These are phyloP conservation scores for Platysteira castanea DNA, from an alignment of 2,113 vertebrate genomes.

Conservation along the genomic window DNA sequence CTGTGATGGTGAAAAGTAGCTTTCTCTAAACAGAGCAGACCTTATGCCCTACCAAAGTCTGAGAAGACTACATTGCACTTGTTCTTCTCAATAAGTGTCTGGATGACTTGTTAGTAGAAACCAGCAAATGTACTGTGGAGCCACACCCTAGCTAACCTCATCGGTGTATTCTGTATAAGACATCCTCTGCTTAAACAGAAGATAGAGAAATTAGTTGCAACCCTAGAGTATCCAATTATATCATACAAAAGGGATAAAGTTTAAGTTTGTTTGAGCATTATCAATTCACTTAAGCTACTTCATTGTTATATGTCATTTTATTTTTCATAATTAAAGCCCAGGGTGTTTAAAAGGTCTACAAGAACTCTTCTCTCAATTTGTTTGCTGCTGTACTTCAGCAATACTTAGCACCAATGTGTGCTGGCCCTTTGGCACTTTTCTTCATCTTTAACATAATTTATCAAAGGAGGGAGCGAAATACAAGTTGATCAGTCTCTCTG, in stretches of 20 bases:
- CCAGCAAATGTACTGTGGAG: neutral
- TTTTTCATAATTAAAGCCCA: neutral
- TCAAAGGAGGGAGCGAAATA: constrained; percentile 53
- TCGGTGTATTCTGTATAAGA: neutral
- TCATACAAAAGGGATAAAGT: neutral
- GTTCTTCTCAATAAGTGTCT: neutral
- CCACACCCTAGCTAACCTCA: neutral
- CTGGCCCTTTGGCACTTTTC: constrained; percentile 22
- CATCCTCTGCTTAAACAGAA: neutral
- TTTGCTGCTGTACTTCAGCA: constrained; percentile 14
- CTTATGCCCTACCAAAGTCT: neutral
- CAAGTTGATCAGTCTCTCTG: constrained; percentile 49
- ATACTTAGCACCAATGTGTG: neutral
- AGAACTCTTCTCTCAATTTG: neutral
- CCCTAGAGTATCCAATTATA: neutral
- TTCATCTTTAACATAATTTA: constrained; percentile 62
- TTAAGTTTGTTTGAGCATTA: neutral
- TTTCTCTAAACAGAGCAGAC: neutral
- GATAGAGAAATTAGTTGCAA: neutral
- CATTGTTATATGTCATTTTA: neutral
- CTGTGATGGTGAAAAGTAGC: neutral
- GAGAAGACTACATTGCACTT: neutral
- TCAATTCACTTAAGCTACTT: neutral
- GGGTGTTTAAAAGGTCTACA: neutral
- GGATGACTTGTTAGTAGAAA: neutral